phyloP scores from a whole-genome alignment of 92 coral and sea anemone species.

The Pocillopora grandis region DNA sequence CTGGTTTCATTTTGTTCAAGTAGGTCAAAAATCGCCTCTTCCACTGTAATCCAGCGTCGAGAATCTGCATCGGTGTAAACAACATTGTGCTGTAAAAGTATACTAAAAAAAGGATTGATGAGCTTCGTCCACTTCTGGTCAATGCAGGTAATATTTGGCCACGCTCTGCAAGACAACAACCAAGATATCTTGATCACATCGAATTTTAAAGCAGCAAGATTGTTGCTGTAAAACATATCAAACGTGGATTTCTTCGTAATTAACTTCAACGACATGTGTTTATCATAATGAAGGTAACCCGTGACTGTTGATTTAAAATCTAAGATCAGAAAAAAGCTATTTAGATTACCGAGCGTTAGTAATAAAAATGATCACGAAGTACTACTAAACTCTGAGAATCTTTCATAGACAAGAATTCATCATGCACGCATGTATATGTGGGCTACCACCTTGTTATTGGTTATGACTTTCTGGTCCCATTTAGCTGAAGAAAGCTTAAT shows the following conservation, averaged over 20 bases:
- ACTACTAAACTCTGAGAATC: no score
- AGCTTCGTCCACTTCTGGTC: slow-evolving; percentile 65
- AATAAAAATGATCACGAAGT: no score
- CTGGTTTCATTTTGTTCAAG: background rate
- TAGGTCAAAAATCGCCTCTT: slow-evolving; percentile 38
- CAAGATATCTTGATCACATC: background rate
- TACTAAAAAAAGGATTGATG: slow-evolving; percentile 36
- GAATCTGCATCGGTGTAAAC: slow-evolving; percentile 48
- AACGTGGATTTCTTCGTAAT: background rate
- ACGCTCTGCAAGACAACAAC: slow-evolving; percentile 39
- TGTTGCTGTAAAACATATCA: background rate
- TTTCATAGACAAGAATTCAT: no score
- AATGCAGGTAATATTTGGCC: slow-evolving; percentile 64
- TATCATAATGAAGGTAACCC: no score
- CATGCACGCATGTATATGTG: no score
- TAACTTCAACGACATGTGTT: no score
- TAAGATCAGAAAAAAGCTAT: no score
- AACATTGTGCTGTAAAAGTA: slow-evolving; percentile 27
- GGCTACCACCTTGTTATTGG: no score
- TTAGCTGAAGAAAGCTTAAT: no score
- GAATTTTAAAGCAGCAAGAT: background rate
- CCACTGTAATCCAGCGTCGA: slow-evolving; percentile 59
- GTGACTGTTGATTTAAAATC: no score
- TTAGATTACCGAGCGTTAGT: no score
- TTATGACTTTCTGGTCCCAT: no score